Conservation (phyloP, 2,797 vertebrate species). For the Anguilla pacifica region DNA sequence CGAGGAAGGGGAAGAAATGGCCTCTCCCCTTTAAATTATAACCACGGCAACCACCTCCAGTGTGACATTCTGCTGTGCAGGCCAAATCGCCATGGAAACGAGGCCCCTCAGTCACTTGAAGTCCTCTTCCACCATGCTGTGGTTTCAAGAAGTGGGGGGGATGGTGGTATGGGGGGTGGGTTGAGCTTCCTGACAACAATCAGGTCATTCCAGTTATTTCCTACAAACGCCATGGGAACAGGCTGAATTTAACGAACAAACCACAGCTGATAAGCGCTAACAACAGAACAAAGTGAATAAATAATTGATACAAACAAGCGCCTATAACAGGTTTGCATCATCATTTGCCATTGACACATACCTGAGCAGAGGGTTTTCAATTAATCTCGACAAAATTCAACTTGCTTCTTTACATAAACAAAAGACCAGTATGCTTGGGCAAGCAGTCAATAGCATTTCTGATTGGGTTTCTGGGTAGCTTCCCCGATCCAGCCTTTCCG, state of each 20-base stretch:
- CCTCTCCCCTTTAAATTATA: conserved; percentile 43
- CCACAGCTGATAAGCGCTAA: neutral
- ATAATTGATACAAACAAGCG: conserved; percentile 3
- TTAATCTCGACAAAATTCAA: neutral
- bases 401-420: neutral
- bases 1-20: conserved; percentile 10
- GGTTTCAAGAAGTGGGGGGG: conserved; percentile 1
- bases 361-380: neutral
- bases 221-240: neutral
- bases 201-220: conserved; percentile 43
- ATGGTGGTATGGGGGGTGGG: conserved; percentile 26
- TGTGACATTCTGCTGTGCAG: conserved; percentile 52
- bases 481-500: neutral
- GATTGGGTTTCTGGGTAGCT: neutral
- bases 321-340: neutral
- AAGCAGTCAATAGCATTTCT: conserved; percentile 8
- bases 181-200: conserved; percentile 42
- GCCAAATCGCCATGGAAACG: conserved; percentile 59
- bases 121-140: conserved; percentile 45
- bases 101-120: conserved; percentile 51
- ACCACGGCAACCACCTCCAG: conserved; percentile 60
- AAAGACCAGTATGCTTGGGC: neutral
- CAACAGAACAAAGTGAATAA: conserved; percentile 6
- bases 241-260: conserved; percentile 2
- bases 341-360: neutral